Percentiles rank a stretch among this genome's conserved stretches.
Evolutionary conservation across 2,797 vertebrate genomes (phyloP).

Genomic region (Chrysocyon brachyurus): DNA sequence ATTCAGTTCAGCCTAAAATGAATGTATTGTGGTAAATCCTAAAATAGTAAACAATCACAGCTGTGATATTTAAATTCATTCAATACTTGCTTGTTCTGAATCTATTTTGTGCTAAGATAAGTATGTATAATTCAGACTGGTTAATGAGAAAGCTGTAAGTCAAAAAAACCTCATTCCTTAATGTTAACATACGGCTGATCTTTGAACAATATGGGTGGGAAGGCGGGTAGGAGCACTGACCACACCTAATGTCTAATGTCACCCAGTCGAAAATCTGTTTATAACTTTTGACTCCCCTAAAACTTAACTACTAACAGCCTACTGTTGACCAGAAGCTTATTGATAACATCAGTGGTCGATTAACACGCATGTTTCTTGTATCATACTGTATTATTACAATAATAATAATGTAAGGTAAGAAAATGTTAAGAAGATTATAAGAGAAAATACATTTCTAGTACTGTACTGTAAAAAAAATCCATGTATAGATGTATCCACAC

Average conservation of each 20-base stretch:
- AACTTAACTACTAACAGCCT: not conserved
- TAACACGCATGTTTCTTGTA: not conserved
- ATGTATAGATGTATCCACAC: not conserved
- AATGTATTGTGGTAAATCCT: not conserved
- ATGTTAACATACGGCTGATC: not conserved
- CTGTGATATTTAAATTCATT: not conserved
- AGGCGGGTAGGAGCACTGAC: not conserved
- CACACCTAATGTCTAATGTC: not conserved
- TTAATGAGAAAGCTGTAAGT: not conserved
- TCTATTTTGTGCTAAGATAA: not conserved
- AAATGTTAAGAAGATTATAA: not conserved
- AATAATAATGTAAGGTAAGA: not conserved
- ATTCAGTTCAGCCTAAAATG: not conserved
- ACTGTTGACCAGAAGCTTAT: not conserved
- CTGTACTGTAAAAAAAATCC: not conserved
- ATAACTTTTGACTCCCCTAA: not conserved
- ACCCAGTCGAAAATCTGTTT: not conserved
- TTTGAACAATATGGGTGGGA: not conserved
- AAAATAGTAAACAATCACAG: not conserved
- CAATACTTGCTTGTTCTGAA: not conserved
- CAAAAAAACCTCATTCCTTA: not conserved
- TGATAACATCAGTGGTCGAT: not conserved
- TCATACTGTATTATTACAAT: not conserved
- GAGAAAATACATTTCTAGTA: not conserved
- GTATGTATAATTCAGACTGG: not conserved